These are phyloP conservation scores for Amblyjoppa fuscipennis DNA, from an alignment of 2,888 invertebrate species.

Conservation along the genomic window DNA sequence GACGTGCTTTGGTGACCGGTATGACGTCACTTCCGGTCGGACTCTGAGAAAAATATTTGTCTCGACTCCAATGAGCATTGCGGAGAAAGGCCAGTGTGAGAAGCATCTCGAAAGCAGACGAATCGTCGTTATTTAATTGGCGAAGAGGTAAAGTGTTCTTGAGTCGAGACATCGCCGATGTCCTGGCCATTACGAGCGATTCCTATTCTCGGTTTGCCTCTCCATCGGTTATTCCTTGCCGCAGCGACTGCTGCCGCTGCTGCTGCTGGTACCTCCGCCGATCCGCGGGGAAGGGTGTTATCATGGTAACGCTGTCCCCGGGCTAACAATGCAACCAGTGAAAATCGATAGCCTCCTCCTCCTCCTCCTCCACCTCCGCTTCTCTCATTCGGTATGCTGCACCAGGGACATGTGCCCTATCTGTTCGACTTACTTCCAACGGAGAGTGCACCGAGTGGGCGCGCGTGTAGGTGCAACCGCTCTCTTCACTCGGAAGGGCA, in stretches of 20 bases:
- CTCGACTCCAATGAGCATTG: neutral
- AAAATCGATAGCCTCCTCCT: conserved; percentile 79
- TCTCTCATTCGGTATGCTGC: conserved; percentile 79
- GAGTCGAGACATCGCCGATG: conserved; percentile 37
- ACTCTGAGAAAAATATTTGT: neutral
- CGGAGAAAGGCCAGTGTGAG: neutral
- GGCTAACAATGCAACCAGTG: conserved; percentile 79
- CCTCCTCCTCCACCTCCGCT: conserved; percentile 33
- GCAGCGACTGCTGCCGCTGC: conserved; percentile 29
- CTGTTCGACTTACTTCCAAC: conserved; percentile 66
- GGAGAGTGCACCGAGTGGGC: conserved; percentile 47
- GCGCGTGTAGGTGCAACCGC: neutral
- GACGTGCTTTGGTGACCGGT: too few species aligned
- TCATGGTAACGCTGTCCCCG: conserved; percentile 82
- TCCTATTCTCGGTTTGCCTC: neutral
- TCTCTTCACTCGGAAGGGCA: conserved; percentile 37
- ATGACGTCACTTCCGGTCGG: too few species aligned
- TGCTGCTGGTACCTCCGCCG: conserved; percentile 22
- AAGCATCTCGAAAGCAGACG: neutral
- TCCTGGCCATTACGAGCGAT: conserved; percentile 32
- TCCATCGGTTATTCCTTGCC: conserved; percentile 6
- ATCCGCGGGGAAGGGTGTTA: conserved; percentile 78
- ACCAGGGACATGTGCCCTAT: conserved; percentile 75
- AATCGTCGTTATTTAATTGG: neutral
- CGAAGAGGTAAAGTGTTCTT: neutral